Evolutionary conservation across 2,797 vertebrate genomes (phyloP), one percentile per base, ranked within the genome.

Genomic region (Micrastur ruficollis): DNA sequence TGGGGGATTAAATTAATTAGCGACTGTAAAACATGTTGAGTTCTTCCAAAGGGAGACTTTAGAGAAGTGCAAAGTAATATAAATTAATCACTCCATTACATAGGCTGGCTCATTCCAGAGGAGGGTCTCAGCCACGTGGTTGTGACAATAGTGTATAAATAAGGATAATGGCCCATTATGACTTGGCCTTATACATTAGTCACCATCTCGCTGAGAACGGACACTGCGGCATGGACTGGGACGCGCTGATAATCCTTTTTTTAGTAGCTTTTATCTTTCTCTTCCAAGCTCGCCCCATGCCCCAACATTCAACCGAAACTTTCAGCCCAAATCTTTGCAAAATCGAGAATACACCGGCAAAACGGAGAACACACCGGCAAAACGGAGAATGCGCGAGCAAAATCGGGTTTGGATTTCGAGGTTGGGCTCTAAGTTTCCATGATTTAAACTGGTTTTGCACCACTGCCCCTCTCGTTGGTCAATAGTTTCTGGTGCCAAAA

Each of bases 81-180:
- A 89, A 95, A 95, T 96, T 95, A 96, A 96, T 93, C 92, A 95
- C 89, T 86, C 38, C 62, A 61, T 86, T 94, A 93, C 63, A 44
- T 62, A 36, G 50, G 49, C 68, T 89, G 56, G 46, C 66, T 93
- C 58, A 66, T 86, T 96, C 81, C 92, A 93, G 75, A 81, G 81
- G 74, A 93, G 71, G 86, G 83, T 85, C 90, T 72, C 86, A 86
- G 82, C 42, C 13, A 11, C 8, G 2, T 84, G 90, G 47, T 88
- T 1, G 0, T 46, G 56, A 78, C 80, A 89, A 90, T 46, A 46
- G 52, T 47, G 56, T 82, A 87, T 74, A 93, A 96, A 94, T 90
- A 92, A 84, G 75, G 89, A 89, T 74, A 95, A 94, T 47, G 68
- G 81, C 58, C 47, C 63, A 71, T 94, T 89, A 93, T 82, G 53